Percentiles rank a stretch among this genome's conserved stretches.
phyloP scores from a whole-genome alignment of 2,797 vertebrate species.

The Sarcoramphus papa region DNA sequence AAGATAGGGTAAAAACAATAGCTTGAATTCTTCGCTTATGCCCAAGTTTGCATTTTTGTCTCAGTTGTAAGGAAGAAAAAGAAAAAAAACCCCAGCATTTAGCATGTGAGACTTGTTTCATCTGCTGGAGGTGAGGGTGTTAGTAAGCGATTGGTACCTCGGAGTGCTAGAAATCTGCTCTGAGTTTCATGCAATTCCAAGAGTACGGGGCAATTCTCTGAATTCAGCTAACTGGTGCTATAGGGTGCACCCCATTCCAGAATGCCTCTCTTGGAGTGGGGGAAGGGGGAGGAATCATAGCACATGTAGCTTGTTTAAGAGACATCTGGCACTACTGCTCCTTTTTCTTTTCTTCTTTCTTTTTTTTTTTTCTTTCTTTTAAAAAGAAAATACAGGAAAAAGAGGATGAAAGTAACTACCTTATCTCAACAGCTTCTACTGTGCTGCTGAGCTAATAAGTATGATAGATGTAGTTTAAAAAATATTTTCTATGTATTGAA shows the following conservation, averaged over 20 bases:
- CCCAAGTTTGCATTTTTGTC: not conserved
- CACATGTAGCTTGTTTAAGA: slow-evolving; percentile 35
- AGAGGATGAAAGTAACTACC: not conserved
- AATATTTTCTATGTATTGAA: not conserved
- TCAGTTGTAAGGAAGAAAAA: not conserved
- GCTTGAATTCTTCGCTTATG: not conserved
- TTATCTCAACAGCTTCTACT: not conserved
- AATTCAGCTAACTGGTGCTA: not conserved
- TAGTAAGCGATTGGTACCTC: fast-evolving
- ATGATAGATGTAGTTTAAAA: not conserved
- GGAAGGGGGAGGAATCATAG: not conserved
- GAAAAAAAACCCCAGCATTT: not conserved
- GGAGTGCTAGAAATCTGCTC: not conserved
- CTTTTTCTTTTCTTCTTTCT: not conserved
- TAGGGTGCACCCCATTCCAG: not conserved
- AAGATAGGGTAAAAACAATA: not conserved
- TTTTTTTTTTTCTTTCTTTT: not conserved
- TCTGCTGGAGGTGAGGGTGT: not conserved
- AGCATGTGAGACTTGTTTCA: not conserved
- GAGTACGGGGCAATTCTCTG: not conserved
- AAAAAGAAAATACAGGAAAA: not conserved
- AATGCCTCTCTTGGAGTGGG: not conserved
- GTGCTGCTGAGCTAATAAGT: not conserved
- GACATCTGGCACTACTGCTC: slow-evolving; percentile 26
- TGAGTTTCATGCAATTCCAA: fast-evolving